Evolutionary conservation across 1,140 invertebrate genomes (phyloP).

Genomic region (Conus ventricosus): DNA sequence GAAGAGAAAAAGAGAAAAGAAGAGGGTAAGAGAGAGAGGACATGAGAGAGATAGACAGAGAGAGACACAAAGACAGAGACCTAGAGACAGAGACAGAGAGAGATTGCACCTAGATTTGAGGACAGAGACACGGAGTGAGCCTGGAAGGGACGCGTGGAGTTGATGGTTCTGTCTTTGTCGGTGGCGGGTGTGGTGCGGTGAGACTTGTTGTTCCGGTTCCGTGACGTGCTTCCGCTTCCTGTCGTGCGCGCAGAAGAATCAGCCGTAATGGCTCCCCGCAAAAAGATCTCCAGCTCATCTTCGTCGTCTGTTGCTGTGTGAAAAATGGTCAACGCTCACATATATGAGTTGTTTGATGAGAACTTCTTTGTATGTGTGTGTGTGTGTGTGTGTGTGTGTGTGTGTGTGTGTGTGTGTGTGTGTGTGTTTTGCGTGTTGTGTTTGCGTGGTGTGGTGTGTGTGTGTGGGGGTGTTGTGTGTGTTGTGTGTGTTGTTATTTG

Average conservation of each 20-base stretch:
- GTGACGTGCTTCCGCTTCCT: slow-evolving; percentile 40
- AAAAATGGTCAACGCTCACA: background rate
- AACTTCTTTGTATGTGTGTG: too few relatives aligned
- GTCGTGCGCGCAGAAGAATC: slow-evolving; percentile 38
- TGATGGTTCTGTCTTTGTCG: slow-evolving; percentile 6
- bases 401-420: too few relatives aligned
- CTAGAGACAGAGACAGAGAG: background rate
- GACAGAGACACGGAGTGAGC: slow-evolving; percentile 23
- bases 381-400: too few relatives aligned
- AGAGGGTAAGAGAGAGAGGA: background rate
- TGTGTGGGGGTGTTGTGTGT: too few relatives aligned
- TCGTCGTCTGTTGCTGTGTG: slow-evolving; percentile 54
- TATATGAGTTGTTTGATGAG: background rate
- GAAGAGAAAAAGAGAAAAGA: too few relatives aligned
- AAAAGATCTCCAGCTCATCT: slow-evolving; percentile 51
- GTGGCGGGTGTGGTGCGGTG: slow-evolving; percentile 6
- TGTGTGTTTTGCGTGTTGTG: too few relatives aligned
- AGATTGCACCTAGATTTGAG: slow-evolving; percentile 19
- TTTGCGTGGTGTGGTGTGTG: too few relatives aligned
- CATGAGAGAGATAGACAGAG: background rate
- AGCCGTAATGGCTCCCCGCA: slow-evolving; percentile 49
- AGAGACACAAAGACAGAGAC: background rate
- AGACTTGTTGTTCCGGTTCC: background rate
- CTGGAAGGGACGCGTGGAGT: slow-evolving; percentile 2
- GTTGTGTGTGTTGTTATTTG: too few relatives aligned